Evolutionary conservation across 1,140 invertebrate genomes (phyloP), one percentile per base, ranked within the genome.

Genomic region (Dreissena polymorpha): DNA sequence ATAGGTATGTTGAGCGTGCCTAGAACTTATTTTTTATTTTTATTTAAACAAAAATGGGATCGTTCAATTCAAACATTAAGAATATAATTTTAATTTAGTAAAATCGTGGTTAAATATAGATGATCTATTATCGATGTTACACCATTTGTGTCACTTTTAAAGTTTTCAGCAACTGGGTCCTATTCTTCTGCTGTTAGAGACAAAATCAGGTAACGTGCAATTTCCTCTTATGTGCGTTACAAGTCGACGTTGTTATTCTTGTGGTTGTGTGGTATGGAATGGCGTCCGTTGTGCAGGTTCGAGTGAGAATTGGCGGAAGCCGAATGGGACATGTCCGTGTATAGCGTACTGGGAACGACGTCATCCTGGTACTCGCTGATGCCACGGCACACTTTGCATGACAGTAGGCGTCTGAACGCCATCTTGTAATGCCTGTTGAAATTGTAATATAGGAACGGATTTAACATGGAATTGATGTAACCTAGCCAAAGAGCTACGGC

Each of bases 391-490:
- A 90, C 85, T 57, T 90, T 88, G 64, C 89, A 91, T 5, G 79
- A 86, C 14, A 93, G 86, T 53, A 93, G 72, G 29, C 90, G 85
- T 57, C 86, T 85, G 94, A 98, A 98, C 91, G 97, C 97, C 89
- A 96, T 96, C 85, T 97, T 95, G 92, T 98, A 99, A 92, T 98
- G 97, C 91, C 97, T 96, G 88, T 97, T 97, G 92, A 98, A 98
- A 67, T 98, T 94, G 10, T 97, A 97, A 91, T 98, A 99, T 16
- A 93, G 86, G 75, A 93, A 89, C 10, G 92, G 92, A 93, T 99
- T 99, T 94, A 99, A 97, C 63, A 97, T 97, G 53, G 97, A 98
- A 93, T 99, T 99, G 72, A 97, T 98, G 93, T 99, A 99, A 79
- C 99, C 91, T 29, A 92, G 84, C 91, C 91, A 92, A 51, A 92